Base-by-base conservation (phyloP, 2,888 invertebrate species). In the Scaptomyza tumidula region DNA sequence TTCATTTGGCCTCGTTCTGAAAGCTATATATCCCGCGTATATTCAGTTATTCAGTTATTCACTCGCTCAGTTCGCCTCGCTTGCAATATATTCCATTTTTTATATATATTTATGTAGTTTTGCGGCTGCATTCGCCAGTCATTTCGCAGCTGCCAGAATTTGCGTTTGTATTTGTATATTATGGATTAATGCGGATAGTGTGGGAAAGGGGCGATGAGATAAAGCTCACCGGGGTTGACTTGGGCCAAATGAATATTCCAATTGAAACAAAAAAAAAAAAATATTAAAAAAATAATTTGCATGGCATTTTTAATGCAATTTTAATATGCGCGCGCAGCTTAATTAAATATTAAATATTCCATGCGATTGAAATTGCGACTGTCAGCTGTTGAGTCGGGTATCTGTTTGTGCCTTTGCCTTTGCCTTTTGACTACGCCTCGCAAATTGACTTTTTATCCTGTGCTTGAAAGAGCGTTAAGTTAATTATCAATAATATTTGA, bases 291-390 rank as follows among this genome's bases (percentile, higher is more conserved):
- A 3, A 24, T 24, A 33, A 49, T 72, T 75, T 74, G 54, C 64
- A 55, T 76, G 78, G 52, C 70, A 71, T 69, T 75, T 75, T 72
- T 80, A 87, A 85, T 85, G 88, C 78, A 83, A 83, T 85, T 86
- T 85, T 78, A 83, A 86, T 83, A 83, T 88, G 85, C 88, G 77
- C 80, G 77, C 86, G 80, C 77, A 86, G 82, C 84, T 85, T 83
- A 73, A 87, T 88, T 71, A 78, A 88, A 80, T 86, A 78, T 87
- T 85, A 63, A 87, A 77, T 63, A 78, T 71, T 46, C 46, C 53
- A 48, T 55, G 16, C 64, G 49, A 75, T 55, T 57, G 60, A 43
- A 65, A 44, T 46, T 29, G 55, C 24, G 46, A 16, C 63, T 53
- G 37, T n/a, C 43, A 9, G 13, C n/a, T 43, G 41, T 48, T 29